Evolutionary conservation across 2,888 invertebrate genomes (phyloP), one percentile per base, ranked within the genome.

Genomic region (Caenorhabditis afra): DNA sequence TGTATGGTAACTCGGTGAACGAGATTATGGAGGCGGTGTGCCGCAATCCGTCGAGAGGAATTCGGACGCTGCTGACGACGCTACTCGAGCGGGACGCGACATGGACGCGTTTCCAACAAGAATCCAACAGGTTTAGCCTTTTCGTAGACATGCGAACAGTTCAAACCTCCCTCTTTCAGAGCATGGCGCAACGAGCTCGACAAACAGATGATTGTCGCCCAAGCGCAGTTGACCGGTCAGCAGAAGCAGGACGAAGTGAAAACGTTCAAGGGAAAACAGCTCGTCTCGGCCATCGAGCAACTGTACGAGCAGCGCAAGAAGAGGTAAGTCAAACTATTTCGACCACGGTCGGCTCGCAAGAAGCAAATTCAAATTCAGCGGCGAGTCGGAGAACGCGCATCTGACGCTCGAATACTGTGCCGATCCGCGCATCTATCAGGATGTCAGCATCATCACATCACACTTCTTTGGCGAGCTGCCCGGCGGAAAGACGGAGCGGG

Each of bases 261-360:
- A 91, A 94, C 95, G n/a, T 93, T 99, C 87, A 93, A 97, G 14
- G 96, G 96, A 0, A 98, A 98, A 91, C 94, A 95, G 82, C 92
- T 99, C 57, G 94, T 97, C 90, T 96, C 95, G 91, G 97, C 98
- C 91, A 96, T 99, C 82, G 98, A 99, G 91, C 94, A 94, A 2
- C 93, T 85, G 12, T 78, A 68, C 41, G 84, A 85, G 47, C 73
- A 77, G 5, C 49, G 76, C 35, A 67, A 68, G 45, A 62, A 61
- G 23, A 70, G 45, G 80, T 80, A 14, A 39, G 73, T 12, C n/a
- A n/a, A n/a, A n/a, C n/a, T n/a, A n/a, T 22, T 5, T 18, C 37
- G n/a, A n/a, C n/a, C n/a, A n/a, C n/a, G n/a, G n/a, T n/a, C 37
- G 11, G 47, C 11, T 37, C 11, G 11, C 37, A 37, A 37, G 37